Evolutionary conservation across 2,797 vertebrate species (phyloP).

Genomic region (Streptopelia turtur): DNA sequence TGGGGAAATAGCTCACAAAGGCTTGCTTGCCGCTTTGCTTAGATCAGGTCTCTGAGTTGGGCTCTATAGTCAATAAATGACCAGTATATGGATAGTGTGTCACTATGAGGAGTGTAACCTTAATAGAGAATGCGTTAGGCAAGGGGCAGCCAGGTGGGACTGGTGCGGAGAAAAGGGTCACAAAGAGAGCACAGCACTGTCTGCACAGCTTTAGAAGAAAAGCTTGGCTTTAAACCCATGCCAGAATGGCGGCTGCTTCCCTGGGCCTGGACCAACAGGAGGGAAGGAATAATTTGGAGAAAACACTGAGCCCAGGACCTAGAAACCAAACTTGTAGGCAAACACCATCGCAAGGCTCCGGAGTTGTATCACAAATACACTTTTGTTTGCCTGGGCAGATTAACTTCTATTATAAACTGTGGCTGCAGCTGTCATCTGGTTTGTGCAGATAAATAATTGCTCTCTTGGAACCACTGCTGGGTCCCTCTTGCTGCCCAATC

Average conservation of each 20-base stretch:
- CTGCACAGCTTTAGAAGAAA: neutral
- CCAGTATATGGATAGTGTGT: neutral
- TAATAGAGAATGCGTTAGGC: fast-evolving
- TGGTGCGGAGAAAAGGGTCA: neutral
- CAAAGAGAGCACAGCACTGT: neutral
- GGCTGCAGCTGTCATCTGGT: neutral
- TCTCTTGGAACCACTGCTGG: neutral
- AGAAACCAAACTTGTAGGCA: neutral
- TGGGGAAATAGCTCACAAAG: neutral
- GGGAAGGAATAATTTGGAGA: neutral
- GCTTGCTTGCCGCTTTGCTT: constrained; percentile 5
- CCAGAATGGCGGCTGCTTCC: neutral
- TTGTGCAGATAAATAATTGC: neutral
- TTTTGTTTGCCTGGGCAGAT: neutral
- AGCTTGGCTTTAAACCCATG: neutral
- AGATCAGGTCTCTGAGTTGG: neutral
- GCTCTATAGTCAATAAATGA: neutral
- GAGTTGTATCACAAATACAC: neutral
- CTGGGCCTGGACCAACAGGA: neutral
- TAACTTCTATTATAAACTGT: neutral
- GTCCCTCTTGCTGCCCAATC: neutral
- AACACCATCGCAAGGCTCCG: neutral
- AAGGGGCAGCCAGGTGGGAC: neutral
- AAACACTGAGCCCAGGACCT: neutral
- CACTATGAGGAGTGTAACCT: neutral